Conservation (phyloP, 2,113 vertebrate species). For the Suncus etruscus region DNA sequence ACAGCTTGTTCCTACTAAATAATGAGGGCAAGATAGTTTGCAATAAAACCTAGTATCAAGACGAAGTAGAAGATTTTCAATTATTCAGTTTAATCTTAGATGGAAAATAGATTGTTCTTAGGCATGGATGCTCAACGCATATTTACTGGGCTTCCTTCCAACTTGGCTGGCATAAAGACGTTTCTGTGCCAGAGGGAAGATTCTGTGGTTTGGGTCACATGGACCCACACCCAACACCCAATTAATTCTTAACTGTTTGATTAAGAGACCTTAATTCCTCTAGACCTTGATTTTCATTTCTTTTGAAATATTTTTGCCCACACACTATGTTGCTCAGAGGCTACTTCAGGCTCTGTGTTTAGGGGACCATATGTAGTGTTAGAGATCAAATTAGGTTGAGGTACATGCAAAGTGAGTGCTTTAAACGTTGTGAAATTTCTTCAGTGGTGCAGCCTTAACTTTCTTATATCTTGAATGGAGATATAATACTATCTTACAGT, state of each 20-base stretch:
- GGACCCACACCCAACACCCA: not conserved
- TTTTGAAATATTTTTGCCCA: too few relatives aligned
- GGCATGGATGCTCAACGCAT: not conserved
- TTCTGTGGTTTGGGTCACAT: not conserved
- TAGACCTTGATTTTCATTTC: too few relatives aligned
- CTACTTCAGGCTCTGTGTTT: too few relatives aligned
- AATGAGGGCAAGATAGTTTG: constrained; percentile 25
- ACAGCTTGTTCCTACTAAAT: constrained; percentile 41
- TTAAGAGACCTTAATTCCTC: not conserved
- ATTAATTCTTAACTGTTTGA: not conserved
- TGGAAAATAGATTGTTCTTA: constrained; percentile 10
- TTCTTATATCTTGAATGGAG: constrained; percentile 18
- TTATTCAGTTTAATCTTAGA: not conserved
- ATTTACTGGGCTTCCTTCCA: constrained; percentile 1
- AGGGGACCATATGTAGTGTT: too few relatives aligned
- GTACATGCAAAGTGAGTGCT: too few relatives aligned
- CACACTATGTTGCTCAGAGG: too few relatives aligned
- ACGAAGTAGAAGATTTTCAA: constrained; percentile 48
- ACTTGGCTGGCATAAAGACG: not conserved
- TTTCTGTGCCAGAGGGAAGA: not conserved
- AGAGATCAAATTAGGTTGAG: too few relatives aligned
- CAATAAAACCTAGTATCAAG: not conserved
- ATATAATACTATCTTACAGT: not conserved
- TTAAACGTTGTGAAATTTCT: too few relatives aligned
- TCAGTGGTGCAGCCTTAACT: not conserved